Conservation (phyloP, 2,888 invertebrate species). For the Rutpela maculata region DNA sequence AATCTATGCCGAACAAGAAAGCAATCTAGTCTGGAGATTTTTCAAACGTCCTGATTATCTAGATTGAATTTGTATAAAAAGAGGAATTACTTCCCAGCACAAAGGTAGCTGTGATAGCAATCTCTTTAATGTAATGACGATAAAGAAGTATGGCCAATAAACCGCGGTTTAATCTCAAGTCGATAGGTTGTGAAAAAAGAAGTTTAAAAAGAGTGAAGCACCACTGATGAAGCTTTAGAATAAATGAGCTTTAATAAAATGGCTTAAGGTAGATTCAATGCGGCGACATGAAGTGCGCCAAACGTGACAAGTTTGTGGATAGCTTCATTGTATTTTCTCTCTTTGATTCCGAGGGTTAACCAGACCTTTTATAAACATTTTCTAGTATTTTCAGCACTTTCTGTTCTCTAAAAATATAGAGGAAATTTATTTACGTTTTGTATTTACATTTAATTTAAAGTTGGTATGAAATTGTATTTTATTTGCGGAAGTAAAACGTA, state of each 20-base stretch:
- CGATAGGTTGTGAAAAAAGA: constrained; percentile 60
- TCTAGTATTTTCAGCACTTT: constrained; percentile 39
- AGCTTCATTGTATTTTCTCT: constrained; percentile 61
- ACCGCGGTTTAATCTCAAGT: constrained; percentile 58
- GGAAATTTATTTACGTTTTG: constrained; percentile 11
- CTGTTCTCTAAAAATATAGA: constrained; percentile 19
- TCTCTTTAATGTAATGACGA: constrained; percentile 28
- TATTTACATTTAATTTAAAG: background rate
- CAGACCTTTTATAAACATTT: constrained; percentile 52
- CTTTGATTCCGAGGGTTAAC: constrained; percentile 52
- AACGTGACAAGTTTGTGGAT: constrained; percentile 65
- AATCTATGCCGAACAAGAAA: background rate
- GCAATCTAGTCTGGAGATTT: background rate
- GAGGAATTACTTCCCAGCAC: constrained; percentile 8
- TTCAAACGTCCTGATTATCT: constrained; percentile 20
- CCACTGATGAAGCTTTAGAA: constrained; percentile 65
- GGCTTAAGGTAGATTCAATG: constrained; percentile 66
- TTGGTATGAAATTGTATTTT: constrained; percentile 1
- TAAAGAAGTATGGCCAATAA: constrained; percentile 47
- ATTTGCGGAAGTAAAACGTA: background rate
- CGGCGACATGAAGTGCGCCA: constrained; percentile 65
- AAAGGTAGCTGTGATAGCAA: constrained; percentile 28
- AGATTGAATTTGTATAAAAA: constrained; percentile 23
- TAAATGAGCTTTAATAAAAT: constrained; percentile 68
- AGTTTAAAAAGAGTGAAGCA: constrained; percentile 56